Percentiles rank a stretch among this genome's conserved stretches.
Evolutionary conservation across 2,113 vertebrate genomes (phyloP).

Genomic region (Prinia subflava): DNA sequence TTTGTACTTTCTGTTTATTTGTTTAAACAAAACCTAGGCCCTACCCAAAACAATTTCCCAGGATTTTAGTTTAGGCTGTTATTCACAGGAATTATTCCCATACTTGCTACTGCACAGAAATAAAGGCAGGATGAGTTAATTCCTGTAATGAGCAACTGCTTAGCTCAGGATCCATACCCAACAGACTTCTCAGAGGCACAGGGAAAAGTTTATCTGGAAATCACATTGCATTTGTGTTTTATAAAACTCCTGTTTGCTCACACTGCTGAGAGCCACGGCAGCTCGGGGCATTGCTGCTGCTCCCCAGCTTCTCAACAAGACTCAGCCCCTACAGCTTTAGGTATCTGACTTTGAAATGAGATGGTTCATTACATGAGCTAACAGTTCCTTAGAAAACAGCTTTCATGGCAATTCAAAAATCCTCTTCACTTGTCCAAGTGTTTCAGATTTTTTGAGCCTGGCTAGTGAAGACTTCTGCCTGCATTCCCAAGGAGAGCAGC

Average conservation of each 20-base stretch:
- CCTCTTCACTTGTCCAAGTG: not conserved
- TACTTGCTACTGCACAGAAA: not conserved
- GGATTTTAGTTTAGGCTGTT: not conserved
- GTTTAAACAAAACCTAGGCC: slow-evolving; percentile 18
- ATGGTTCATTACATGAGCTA: not conserved
- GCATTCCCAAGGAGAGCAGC: not conserved
- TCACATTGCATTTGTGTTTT: not conserved
- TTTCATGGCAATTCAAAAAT: not conserved
- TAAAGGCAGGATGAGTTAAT: not conserved
- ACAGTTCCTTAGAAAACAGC: not conserved
- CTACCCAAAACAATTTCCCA: not conserved
- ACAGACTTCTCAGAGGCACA: not conserved
- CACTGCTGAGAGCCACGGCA: not conserved
- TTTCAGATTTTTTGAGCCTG: not conserved
- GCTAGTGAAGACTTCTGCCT: not conserved
- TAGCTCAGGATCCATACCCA: not conserved
- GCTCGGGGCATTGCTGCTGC: not conserved
- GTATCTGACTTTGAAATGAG: not conserved
- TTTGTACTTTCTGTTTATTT: slow-evolving; percentile 10
- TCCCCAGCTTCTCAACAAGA: not conserved
- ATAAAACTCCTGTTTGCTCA: not conserved
- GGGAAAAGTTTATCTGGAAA: not conserved
- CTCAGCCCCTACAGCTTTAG: not conserved
- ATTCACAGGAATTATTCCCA: not conserved
- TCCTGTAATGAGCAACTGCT: not conserved